A percentile compares a stretch with the other conserved stretches of the same genome.
phyloP scores from a whole-genome alignment of 2,888 invertebrate species.

The Catocala nupta region DNA sequence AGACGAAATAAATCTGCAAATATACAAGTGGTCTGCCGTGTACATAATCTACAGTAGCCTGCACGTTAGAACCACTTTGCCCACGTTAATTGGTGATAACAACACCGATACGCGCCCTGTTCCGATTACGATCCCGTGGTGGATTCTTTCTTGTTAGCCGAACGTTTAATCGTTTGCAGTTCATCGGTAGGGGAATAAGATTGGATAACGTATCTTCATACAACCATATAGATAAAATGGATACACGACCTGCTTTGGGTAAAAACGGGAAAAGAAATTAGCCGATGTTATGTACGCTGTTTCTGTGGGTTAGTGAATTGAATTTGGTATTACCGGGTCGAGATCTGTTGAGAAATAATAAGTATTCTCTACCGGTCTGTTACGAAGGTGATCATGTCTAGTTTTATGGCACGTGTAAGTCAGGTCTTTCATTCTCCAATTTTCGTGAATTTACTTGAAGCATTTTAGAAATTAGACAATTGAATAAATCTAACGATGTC shows the following conservation, averaged over 20 bases:
- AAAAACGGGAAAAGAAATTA: neutral
- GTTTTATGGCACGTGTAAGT: no score
- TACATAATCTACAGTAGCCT: conserved; percentile 36
- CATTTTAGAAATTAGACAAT: no score
- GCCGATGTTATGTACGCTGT: no score
- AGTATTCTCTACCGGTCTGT: no score
- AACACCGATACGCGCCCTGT: conserved; percentile 50
- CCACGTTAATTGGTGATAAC: conserved; percentile 66
- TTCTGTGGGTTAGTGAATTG: no score
- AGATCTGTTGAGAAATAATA: no score
- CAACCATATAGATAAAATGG: neutral
- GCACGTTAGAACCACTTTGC: conserved; percentile 44
- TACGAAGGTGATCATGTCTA: no score
- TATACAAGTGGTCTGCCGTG: conserved; percentile 12
- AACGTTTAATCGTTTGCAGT: conserved; percentile 45
- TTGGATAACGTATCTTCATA: conserved; percentile 28
- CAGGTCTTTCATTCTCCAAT: no score
- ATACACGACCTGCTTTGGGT: conserved; percentile 3
- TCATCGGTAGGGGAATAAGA: conserved; percentile 22
- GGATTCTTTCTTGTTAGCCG: conserved; percentile 57
- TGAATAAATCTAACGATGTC: no score
- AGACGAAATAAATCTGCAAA: neutral
- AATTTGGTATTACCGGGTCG: no score
- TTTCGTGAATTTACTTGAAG: no score
- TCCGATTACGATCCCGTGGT: conserved; percentile 58